Evolutionary conservation across 2,888 invertebrate genomes (phyloP), one percentile per base, ranked within the genome.

Genomic region (Stenodera caucasica): DNA sequence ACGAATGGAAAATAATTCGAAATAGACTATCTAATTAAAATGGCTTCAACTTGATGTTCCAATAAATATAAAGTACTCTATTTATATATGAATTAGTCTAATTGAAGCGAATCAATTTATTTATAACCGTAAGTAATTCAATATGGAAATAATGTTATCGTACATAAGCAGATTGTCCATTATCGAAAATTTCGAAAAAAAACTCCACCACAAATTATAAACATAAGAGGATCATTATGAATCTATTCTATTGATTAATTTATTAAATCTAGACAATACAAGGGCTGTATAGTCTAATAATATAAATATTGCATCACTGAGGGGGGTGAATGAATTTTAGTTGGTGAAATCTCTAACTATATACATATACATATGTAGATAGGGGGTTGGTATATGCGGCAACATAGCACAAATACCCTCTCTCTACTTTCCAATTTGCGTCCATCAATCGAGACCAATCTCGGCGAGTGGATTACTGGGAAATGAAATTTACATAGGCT

Each of bases 381-480:
- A 2, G 57, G 53, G 33, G 49, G 53, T 49, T 2, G 35, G 40
- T 45, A 50, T 40, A 15, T 29, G 68, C 67, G 73, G 72, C 74
- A 74, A 71, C 72, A 67, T 62, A 64, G 73, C 64, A 55, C 50
- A n/a, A 53, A 69, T 72, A 74, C 75, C 76, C 37, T 40, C 77
- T 76, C 76, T 75, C 77, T 75, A 76, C 77, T 85, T 86, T 85
- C 85, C 86, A 86, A 87, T 86, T 86, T 86, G 82, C 84, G 84
- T 84, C 86, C 85, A 86, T 87, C 86, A 86, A 86, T 86, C 86
- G 86, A 82, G 83, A 83, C 84, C 86, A 86, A 86, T 86, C 86
- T 84, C 85, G 80, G 82, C 84, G 85, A 86, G 86, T 86, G 86
- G 86, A 86, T 86, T 86, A 86, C 85, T 80, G 80, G 81, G 82